Evolutionary conservation across 23 tunicate species (phyloP), one percentile per base, ranked within the genome.

Genomic region (Phallusia fumigata): DNA sequence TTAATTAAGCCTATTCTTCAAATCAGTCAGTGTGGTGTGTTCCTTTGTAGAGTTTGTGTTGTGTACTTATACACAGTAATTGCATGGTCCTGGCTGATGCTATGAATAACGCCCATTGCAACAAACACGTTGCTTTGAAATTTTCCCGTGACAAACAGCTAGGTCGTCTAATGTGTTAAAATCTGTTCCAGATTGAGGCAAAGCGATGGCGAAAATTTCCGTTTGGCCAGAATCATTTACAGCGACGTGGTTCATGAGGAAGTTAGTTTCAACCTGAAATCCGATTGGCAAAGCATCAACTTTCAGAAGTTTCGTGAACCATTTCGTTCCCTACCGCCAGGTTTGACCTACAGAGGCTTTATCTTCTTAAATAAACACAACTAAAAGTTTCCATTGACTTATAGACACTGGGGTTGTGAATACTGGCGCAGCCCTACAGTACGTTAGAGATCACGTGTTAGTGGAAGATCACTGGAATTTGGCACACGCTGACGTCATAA

Each of bases 401-500:
- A 1, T 16, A 58, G 69, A 58, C 28, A 6, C 26, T 11, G 69
- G 69, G 16, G 13, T 58, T 1, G 69, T 58, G 15, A 58, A 58
- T 16, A 58, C 69, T 8, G 69, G 69, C 28, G 8, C 13, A 2
- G 69, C 69, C 28, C 69, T 58, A 1, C 11, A 58, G 13, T 58
- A 58, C 28, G 28, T 58, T 13, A 22, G 69, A 22, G 69, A 58
- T 24, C 69, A 58, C 69, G 69, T 24, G 69, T 13, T 58, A 3
- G 69, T 22, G 69, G 13, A 58, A 8, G 69, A 24, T 3, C 69
- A 58, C 28, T 58, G 69, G 69, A 16, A 58, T 58, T 24, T 58
- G 26, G 69, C 69, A 6, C 69, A 58, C 28, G 69, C 69, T 13
- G 78, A 74, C 78, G 78, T 74, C 33, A 19, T 74, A 8, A 11